Conservation (phyloP, 2,888 invertebrate genomes). For the Tubulanus polymorphus region DNA sequence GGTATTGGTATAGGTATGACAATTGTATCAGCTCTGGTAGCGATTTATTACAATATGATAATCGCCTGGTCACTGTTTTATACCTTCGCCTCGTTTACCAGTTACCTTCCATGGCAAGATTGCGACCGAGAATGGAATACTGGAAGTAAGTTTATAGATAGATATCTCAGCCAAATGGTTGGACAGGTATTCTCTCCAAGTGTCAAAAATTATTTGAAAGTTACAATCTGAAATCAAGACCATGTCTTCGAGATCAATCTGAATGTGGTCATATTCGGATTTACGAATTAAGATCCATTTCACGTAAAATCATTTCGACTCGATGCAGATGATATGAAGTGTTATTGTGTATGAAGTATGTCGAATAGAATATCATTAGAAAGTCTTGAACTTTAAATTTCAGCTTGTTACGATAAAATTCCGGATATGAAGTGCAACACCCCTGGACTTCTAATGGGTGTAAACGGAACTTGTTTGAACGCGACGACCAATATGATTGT, state of each 20-base stretch:
- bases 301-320: too few species aligned
- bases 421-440: conserved; percentile 8
- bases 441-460: background rate
- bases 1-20: conserved; percentile 27
- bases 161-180: too few species aligned
- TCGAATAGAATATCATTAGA: too few species aligned
- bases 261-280: too few species aligned
- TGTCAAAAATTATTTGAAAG: too few species aligned
- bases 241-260: too few species aligned
- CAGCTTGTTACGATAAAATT: conserved; percentile 6
- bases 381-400: background rate
- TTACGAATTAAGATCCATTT: too few species aligned
- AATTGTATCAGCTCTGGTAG: conserved; percentile 26
- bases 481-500: conserved; percentile 18
- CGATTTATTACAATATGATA: conserved; percentile 35
- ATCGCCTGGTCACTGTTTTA: conserved; percentile 34
- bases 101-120: conserved; percentile 25
- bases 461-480: conserved; percentile 32
- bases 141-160: background rate
- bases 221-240: too few species aligned
- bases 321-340: too few species aligned
- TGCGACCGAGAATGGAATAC: conserved; percentile 36
- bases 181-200: too few species aligned
- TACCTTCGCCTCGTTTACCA: conserved; percentile 29
- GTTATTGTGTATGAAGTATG: too few species aligned